Evolutionary conservation across 2,113 vertebrate species (phyloP).

Genomic region (Opisthocomus hoazin): DNA sequence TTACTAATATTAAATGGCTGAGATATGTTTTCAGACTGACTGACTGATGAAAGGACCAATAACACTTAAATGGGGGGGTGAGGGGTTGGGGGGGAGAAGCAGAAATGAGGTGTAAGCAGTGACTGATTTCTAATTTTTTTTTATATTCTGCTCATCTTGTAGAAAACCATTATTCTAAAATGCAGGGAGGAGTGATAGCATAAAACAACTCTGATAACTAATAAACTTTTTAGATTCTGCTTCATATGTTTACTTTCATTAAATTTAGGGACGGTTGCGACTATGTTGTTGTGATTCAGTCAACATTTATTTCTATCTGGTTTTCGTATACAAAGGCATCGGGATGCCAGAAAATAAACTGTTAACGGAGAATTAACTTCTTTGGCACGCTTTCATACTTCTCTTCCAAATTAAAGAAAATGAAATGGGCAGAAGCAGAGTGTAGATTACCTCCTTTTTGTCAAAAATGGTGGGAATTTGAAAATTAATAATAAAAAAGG

Average conservation of each 20-base stretch:
- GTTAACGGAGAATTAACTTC: conserved; percentile 84
- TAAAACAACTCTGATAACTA: conserved; percentile 53
- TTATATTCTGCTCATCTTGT: not conserved
- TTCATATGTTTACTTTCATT: conserved; percentile 77
- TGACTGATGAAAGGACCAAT: conserved; percentile 1
- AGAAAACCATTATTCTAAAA: conserved; percentile 51
- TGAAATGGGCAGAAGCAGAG: conserved; percentile 84
- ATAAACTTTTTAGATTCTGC: conserved; percentile 67
- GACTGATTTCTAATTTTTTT: not conserved
- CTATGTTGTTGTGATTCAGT: conserved; percentile 68
- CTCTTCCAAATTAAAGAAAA: conserved; percentile 86
- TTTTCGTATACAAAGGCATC: conserved; percentile 78
- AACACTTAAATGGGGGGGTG: not conserved
- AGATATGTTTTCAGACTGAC: not conserved
- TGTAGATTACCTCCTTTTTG: conserved; percentile 85
- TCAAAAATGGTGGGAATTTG: conserved; percentile 92
- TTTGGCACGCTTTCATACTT: conserved; percentile 79
- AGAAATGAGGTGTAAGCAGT: not conserved
- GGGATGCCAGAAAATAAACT: conserved; percentile 81
- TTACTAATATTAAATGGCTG: conserved; percentile 14
- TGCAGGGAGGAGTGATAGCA: not conserved
- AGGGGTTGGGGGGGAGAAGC: not conserved
- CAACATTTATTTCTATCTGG: conserved; percentile 76
- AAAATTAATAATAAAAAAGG: conserved; percentile 99
- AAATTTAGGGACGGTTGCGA: conserved; percentile 58